Evolutionary conservation across 1,140 invertebrate species (phyloP), one percentile per base, ranked within the genome.

Genomic region (Whitmania pigra): DNA sequence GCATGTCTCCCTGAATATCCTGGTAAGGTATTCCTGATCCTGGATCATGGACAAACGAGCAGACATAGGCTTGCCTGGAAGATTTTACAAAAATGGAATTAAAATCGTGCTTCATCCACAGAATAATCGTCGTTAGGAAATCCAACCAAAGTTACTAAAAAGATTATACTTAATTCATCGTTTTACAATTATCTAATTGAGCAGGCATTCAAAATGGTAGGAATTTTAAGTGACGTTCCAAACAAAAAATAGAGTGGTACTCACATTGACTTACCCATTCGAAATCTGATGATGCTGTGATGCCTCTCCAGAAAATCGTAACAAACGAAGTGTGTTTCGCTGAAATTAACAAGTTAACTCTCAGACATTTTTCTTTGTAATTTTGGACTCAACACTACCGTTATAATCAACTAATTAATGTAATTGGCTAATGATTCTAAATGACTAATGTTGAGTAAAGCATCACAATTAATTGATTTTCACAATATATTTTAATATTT

Each of bases 291-390:
- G 75, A 98, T 86, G 80, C 96, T 97, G 77, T 97, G 93, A 85
- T 97, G 94, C 74, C 91, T 86, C 0, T 92, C 90, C 13, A 97
- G 87, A 80, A 98, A 94, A 79, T 98, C 93, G 78, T 94, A 97
- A 78, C 95, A 97, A 11, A 97, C 88, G 78, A 91, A 97, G 87
- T 97, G 94, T 78, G 95, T 94, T 84, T 97, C 94, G 83, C 93
- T 91, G 79, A 76, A 86, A 85, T 72, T 70, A 27, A 31, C 5
- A 49, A 4, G 9, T 49, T 36, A 36, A 6, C 31, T 3, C 6
- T 36, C 2, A 36, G 31, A 36, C 31, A 36, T 36, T 36, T 6
- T 36, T 36, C 2, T 36, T 36, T 36, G 6, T 36, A 3, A 36
- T n/a, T n/a, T n/a, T n/a, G n/a, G n/a, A n/a, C n/a, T n/a, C n/a